Evolutionary conservation across 92 coral and sea anemone species (phyloP), one percentile per base, ranked within the genome.

Genomic region (Actinostola sp.): DNA sequence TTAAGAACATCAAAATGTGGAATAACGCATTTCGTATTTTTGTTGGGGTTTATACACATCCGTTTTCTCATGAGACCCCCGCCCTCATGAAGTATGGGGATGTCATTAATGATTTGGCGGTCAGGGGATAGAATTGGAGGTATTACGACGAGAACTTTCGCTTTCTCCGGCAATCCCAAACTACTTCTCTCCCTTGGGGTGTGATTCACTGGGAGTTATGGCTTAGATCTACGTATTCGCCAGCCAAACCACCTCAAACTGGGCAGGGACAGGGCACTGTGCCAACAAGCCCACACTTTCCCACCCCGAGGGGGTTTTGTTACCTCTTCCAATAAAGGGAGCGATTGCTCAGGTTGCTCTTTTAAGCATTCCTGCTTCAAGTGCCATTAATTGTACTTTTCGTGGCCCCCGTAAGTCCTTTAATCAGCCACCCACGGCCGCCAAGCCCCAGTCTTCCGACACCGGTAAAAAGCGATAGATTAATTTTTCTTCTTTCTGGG

Each of bases 61-160:
- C 51, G 38, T 81, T 55, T 36, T 73, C 74, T 72, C 36, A 81
- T 81, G 81, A 73, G n/a, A 81, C 35, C 72, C 62, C 41, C 70
- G 87, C n/a, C n/a, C n/a, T n/a, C n/a, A n/a, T n/a, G n/a, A n/a
- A n/a, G n/a, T n/a, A n/a, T n/a, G n/a, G n/a, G 67, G 87, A 67
- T 27, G 65, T 75, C 8, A 63, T 82, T 13, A 82, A 74, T 53
- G 87, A 82, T 43, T 42, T 82, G 69, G 87, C 82, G 55, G 73
- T 9, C 31, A 53, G 81, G 67, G 81, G 86, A 31, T 66, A 73
- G 11, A 72, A 72, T 49, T 72, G 82, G 82, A 31, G 30, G 53
- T 82, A 28, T 76, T 82, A 75, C 16, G 87, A 75, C 28, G 76
- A 73, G 36, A 61, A 81, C 36, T 80, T 71, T 80, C 81, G 81